Conservation (phyloP, 2,113 vertebrate genomes). For the Osmerus mordax region DNA sequence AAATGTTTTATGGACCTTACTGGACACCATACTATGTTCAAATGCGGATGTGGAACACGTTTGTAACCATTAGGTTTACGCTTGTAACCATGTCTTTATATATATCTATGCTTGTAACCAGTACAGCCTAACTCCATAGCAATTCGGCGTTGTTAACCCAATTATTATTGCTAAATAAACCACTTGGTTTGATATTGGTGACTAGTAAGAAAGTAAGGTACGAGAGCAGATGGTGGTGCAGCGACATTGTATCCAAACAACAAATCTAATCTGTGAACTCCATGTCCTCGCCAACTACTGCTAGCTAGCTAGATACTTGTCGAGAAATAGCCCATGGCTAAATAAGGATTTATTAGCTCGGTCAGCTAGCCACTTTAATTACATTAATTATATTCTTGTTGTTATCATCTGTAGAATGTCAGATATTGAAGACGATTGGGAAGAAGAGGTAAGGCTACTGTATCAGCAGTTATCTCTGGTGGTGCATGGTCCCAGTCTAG, state of each 20-base stretch:
- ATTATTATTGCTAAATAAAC: too few species aligned
- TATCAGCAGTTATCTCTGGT: neutral
- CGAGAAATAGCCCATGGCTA: neutral
- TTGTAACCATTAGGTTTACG: neutral
- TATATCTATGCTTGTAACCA: neutral
- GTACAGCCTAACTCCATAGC: too few species aligned
- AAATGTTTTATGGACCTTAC: neutral
- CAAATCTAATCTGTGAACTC: too few species aligned
- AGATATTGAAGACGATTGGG: conserved; percentile 74
- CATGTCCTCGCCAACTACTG: neutral
- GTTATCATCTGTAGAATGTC: neutral
- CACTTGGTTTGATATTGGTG: too few species aligned
- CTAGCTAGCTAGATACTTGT: neutral
- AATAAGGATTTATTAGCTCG: too few species aligned
- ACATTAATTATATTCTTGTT: neutral
- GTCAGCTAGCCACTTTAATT: too few species aligned
- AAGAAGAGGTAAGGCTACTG: conserved; percentile 66
- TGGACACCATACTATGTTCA: conserved; percentile 47
- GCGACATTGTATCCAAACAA: too few species aligned
- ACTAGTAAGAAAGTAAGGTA: too few species aligned
- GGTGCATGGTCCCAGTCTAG: neutral
- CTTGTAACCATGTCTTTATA: neutral
- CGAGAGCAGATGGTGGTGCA: too few species aligned
- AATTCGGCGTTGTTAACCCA: too few species aligned
- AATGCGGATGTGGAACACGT: conserved; percentile 39